A percentile compares a stretch with the other conserved stretches of the same genome.
phyloP scores from a whole-genome alignment of 2,888 invertebrate genomes.

The Leptogaster cylindrica region DNA sequence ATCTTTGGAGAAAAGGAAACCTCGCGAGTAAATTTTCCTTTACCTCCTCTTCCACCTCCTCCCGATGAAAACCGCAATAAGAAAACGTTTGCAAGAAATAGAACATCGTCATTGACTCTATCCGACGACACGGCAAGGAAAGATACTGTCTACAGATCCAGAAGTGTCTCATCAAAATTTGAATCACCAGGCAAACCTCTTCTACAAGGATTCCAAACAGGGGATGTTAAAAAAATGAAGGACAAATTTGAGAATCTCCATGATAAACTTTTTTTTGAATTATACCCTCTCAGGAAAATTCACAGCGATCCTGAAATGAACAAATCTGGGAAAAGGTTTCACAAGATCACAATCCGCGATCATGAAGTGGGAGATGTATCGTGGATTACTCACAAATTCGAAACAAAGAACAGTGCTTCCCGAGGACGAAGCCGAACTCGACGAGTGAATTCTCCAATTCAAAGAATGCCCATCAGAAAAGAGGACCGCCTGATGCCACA shows the following conservation, averaged over 20 bases:
- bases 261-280: slow-evolving; percentile 57
- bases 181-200: slow-evolving; percentile 74
- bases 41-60: slow-evolving; percentile 64
- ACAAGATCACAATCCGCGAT: slow-evolving; percentile 62
- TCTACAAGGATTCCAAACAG: slow-evolving; percentile 74
- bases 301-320: slow-evolving; percentile 82
- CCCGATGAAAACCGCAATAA: slow-evolving; percentile 63
- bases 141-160: slow-evolving; percentile 72
- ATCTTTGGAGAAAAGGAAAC: slow-evolving; percentile 77
- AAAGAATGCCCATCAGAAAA: slow-evolving; percentile 68
- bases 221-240: slow-evolving; percentile 79
- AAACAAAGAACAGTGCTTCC: slow-evolving; percentile 58
- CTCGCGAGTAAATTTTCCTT: slow-evolving; percentile 59
- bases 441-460: slow-evolving; percentile 70
- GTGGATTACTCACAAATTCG: slow-evolving; percentile 68
- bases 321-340: slow-evolving; percentile 65
- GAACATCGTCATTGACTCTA: slow-evolving; percentile 52
- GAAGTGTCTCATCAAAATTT: slow-evolving; percentile 76
- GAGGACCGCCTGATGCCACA: slow-evolving; percentile 84
- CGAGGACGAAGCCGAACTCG: slow-evolving; percentile 64
- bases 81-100: slow-evolving; percentile 52
- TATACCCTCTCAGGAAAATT: slow-evolving; percentile 66
- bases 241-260: slow-evolving; percentile 72
- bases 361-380: slow-evolving; percentile 68
- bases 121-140: slow-evolving; percentile 60